A percentile compares a stretch with the other conserved stretches of the same genome.
Evolutionary conservation across 2,113 vertebrate genomes (phyloP).

Genomic region (Manacus vitellinus): DNA sequence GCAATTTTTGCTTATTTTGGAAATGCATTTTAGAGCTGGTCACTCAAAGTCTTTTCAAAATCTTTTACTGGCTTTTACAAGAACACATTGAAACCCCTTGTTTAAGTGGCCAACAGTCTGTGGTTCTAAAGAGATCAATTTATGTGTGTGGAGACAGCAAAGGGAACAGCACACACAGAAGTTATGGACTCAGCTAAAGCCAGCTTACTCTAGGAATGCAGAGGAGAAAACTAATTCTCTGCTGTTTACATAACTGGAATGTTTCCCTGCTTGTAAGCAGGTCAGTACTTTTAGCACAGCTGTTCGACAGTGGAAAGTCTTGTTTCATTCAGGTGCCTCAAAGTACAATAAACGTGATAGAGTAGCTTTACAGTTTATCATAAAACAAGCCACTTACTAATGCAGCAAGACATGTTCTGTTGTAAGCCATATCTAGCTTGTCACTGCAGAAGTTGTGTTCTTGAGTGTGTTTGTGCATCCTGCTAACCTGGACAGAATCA

Average conservation of each 20-base stretch:
- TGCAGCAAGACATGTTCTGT: not conserved
- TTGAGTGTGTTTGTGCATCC: not conserved
- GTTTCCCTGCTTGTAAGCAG: constrained; percentile 12
- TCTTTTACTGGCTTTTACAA: not conserved
- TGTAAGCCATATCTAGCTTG: not conserved
- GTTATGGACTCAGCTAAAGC: constrained; percentile 30
- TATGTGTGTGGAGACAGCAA: not conserved
- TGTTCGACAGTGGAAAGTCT: constrained; percentile 3
- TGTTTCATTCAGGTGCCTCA: constrained; percentile 22
- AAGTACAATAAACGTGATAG: not conserved
- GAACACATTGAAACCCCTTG: not conserved
- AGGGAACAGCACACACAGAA: not conserved
- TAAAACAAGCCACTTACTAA: not conserved
- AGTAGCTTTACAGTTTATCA: not conserved
- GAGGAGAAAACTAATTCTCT: not conserved
- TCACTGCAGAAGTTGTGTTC: not conserved
- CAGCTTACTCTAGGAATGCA: constrained; percentile 58
- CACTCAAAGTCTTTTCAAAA: not conserved
- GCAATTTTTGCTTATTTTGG: not conserved
- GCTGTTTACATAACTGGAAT: constrained; percentile 62
- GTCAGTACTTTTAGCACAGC: constrained; percentile 9
- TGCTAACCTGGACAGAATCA: constrained; percentile 18
- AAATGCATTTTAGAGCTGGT: not conserved
- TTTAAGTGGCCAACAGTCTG: not conserved
- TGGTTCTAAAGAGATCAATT: not conserved